Evolutionary conservation across 2,797 vertebrate genomes (phyloP).

Genomic region (Eulemur mongoz): DNA sequence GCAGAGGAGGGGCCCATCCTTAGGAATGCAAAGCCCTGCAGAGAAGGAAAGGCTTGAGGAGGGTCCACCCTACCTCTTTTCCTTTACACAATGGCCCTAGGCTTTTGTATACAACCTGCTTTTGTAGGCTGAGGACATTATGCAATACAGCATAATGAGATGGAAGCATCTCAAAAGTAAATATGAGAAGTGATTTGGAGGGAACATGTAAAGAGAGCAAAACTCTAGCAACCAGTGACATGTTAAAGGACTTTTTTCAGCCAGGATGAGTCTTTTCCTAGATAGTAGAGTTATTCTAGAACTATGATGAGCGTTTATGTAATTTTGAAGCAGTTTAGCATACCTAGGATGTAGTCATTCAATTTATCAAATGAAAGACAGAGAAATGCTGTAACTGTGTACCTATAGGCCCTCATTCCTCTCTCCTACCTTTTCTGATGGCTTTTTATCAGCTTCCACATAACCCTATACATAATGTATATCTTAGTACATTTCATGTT

Average conservation of each 20-base stretch:
- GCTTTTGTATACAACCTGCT: slow-evolving; percentile 71
- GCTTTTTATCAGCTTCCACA: not conserved
- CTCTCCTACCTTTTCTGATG: not conserved
- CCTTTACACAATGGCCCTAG: slow-evolving; percentile 72
- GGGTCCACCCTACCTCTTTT: slow-evolving; percentile 76
- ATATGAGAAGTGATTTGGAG: slow-evolving; percentile 34
- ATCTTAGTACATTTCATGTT: not conserved
- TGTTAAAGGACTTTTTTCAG: not conserved
- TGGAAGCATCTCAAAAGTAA: slow-evolving; percentile 64
- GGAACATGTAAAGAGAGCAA: not conserved
- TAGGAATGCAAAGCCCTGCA: slow-evolving; percentile 77
- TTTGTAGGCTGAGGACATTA: slow-evolving; percentile 72
- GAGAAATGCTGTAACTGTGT: not conserved
- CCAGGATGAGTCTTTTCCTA: not conserved
- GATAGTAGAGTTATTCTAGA: not conserved
- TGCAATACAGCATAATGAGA: slow-evolving; percentile 30
- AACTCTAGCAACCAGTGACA: not conserved
- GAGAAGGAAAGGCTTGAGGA: slow-evolving; percentile 78
- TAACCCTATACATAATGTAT: not conserved
- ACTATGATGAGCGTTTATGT: not conserved
- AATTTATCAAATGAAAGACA: slow-evolving; percentile 15
- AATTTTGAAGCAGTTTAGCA: slow-evolving; percentile 36
- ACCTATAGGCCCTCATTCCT: not conserved
- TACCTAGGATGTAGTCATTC: not conserved
- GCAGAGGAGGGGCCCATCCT: slow-evolving; percentile 72